A percentile compares a stretch with the other conserved stretches of the same genome.
Evolutionary conservation across 2,797 vertebrate species (phyloP).

Genomic region (Hemitrygon akajei): DNA sequence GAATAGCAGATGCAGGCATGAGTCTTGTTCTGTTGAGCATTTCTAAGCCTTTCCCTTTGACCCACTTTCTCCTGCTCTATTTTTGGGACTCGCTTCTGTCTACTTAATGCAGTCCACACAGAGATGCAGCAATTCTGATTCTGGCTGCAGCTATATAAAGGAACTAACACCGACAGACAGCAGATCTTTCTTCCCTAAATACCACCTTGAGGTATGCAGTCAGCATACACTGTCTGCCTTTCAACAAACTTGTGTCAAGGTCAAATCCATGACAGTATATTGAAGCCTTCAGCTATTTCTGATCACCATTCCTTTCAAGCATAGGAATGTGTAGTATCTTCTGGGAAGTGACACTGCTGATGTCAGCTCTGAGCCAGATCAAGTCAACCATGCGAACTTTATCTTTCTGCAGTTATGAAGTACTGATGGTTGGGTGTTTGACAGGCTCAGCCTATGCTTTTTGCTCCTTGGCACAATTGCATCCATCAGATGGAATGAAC

Average conservation of each 20-base stretch:
- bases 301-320: not conserved
- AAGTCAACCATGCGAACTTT: not conserved
- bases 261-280: not conserved
- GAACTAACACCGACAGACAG: slow-evolving; percentile 39
- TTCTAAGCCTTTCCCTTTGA: slow-evolving; percentile 5
- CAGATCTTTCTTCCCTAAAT: slow-evolving; percentile 41
- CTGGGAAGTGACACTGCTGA: not conserved
- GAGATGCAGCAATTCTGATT: not conserved
- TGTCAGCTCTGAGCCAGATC: not conserved
- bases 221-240: not conserved
- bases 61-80: slow-evolving; percentile 7
- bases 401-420: not conserved
- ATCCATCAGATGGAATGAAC: not conserved
- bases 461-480: not conserved
- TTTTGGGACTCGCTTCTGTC: not conserved
- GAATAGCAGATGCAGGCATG: not conserved
- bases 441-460: not conserved
- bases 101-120: not conserved
- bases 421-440: not conserved
- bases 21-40: not conserved
- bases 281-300: not conserved
- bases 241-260: not conserved
- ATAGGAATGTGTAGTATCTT: not conserved
- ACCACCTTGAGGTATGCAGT: not conserved
- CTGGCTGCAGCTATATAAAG: slow-evolving; percentile 46